Percentiles rank a stretch among this genome's conserved stretches.
Conservation (phyloP, 2,113 vertebrate species). For the Coturnix japonica region DNA sequence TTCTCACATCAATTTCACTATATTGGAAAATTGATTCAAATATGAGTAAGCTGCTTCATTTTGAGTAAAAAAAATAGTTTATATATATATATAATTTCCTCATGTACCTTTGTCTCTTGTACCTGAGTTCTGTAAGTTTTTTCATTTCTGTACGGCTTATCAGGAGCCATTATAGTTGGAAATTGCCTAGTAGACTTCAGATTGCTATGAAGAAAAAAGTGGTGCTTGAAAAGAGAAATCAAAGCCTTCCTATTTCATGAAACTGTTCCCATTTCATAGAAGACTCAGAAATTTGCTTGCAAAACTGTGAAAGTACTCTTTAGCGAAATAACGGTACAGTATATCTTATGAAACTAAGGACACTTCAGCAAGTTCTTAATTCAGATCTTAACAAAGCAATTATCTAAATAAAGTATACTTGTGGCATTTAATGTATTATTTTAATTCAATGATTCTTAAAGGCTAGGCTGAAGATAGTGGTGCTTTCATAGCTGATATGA, state of each 20-base stretch:
- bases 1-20: not conserved
- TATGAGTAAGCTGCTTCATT: not conserved
- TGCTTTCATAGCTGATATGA: not conserved
- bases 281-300: not conserved
- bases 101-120: not conserved
- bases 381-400: not conserved
- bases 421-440: not conserved
- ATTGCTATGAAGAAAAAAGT: constrained; percentile 28
- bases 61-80: not conserved
- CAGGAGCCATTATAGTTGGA: constrained; percentile 2
- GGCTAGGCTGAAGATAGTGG: not conserved
- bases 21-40: not conserved
- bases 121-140: not conserved
- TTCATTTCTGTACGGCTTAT: not conserved
- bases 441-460: not conserved
- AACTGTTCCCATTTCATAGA: not conserved
- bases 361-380: not conserved
- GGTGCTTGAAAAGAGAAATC: not conserved
- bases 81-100: not conserved
- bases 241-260: not conserved
- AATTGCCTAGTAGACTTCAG: constrained; percentile 29
- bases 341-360: fast-evolving
- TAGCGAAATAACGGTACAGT: not conserved
- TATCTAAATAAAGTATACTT: not conserved
- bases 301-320: not conserved